A percentile compares a stretch with the other conserved stretches of the same genome.
Evolutionary conservation across 2,888 invertebrate genomes (phyloP).

Genomic region (Oxyscelio sp.): DNA sequence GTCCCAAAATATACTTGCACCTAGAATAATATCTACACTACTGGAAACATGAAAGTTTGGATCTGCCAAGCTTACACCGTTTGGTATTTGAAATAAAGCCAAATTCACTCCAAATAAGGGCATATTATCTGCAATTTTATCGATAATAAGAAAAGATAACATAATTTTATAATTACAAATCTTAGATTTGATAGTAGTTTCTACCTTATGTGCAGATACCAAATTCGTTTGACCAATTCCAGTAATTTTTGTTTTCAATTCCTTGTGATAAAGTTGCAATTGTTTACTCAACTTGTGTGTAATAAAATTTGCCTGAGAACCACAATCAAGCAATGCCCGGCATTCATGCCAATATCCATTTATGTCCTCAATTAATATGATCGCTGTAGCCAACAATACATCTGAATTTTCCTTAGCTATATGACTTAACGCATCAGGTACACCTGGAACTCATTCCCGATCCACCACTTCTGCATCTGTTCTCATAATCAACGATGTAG

Average conservation of each 20-base stretch:
- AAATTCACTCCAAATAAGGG: background rate
- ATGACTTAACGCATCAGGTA: too few species aligned
- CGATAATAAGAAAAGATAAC: background rate
- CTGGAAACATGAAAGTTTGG: background rate
- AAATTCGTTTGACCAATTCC: background rate
- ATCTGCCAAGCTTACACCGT: background rate
- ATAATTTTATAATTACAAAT: background rate
- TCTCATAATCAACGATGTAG: too few species aligned
- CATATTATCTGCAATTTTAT: background rate
- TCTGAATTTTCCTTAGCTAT: too few species aligned
- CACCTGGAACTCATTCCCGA: too few species aligned
- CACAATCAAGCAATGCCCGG: background rate
- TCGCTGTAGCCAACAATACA: constrained; percentile 19
- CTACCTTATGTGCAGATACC: background rate
- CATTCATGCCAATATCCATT: background rate
- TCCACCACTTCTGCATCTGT: too few species aligned
- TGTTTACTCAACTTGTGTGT: background rate
- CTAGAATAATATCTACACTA: background rate
- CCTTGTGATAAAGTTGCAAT: background rate
- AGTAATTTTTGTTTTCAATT: background rate
- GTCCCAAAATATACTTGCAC: constrained; percentile 15
- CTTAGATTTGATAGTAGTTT: background rate
- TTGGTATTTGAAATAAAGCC: background rate
- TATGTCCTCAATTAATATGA: background rate
- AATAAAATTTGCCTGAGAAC: background rate